These are phyloP conservation scores for Tetraneura akinire DNA, from an alignment of 1,140 invertebrate species.

Conservation along the genomic window DNA sequence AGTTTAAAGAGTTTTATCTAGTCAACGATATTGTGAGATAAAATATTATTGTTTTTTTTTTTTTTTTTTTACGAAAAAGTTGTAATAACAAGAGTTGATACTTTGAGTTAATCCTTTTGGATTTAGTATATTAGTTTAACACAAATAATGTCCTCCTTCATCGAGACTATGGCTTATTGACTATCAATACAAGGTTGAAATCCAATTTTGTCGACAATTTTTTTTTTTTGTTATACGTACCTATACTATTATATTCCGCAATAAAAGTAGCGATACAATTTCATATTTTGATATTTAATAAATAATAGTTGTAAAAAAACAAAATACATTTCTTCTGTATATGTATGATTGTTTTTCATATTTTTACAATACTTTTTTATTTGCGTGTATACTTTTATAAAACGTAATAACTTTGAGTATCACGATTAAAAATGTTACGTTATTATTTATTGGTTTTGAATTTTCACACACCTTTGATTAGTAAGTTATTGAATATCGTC, in stretches of 20 bases:
- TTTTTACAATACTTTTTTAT: too few species aligned
- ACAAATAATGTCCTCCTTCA: background rate
- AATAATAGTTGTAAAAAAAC: constrained; percentile 12
- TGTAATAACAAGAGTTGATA: background rate
- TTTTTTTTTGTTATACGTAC: background rate
- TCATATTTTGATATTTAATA: constrained; percentile 20
- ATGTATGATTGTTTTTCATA: too few species aligned
- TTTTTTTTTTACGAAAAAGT: constrained; percentile 13
- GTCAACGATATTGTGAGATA: background rate
- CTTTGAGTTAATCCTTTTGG: constrained; percentile 18
- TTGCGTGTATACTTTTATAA: too few species aligned
- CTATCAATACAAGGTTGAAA: constrained; percentile 41
- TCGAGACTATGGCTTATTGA: constrained; percentile 24
- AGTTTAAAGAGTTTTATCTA: background rate
- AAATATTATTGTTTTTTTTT: constrained; percentile 9
- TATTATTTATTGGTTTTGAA: too few species aligned
- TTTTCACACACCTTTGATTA: too few species aligned
- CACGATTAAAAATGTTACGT: too few species aligned
- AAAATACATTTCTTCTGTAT: background rate
- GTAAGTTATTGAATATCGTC: too few species aligned
- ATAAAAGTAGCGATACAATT: background rate
- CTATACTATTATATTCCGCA: background rate
- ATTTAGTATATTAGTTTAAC: background rate
- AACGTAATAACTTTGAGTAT: too few species aligned
- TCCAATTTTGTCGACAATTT: constrained; percentile 48